These are phyloP conservation scores for Amphiduros pacificus DNA, from an alignment of 2,888 invertebrate genomes.

Conservation along the genomic window DNA sequence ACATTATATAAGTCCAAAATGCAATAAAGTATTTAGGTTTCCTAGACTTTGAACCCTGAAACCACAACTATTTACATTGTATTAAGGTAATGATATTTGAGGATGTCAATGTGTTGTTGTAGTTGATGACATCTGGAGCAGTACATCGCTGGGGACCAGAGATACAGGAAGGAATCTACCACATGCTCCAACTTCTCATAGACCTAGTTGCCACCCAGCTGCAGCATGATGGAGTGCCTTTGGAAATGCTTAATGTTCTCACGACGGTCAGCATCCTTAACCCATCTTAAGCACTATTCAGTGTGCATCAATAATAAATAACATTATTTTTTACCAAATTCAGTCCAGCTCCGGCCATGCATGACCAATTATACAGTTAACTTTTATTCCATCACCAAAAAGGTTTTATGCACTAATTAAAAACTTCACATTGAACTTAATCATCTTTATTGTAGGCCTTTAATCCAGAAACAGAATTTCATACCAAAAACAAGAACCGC, in stretches of 20 bases:
- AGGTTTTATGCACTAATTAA: too few relatives aligned
- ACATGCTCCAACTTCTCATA: slow-evolving; percentile 61
- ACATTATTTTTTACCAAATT: too few relatives aligned
- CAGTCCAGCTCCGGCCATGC: too few relatives aligned
- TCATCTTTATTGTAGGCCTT: slow-evolving; percentile 52
- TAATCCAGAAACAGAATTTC: slow-evolving; percentile 61
- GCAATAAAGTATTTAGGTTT: too few relatives aligned
- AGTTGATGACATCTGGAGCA: slow-evolving; percentile 60
- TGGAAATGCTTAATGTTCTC: slow-evolving; percentile 54
- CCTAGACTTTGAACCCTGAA: too few relatives aligned
- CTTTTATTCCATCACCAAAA: too few relatives aligned
- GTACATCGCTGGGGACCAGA: slow-evolving; percentile 61
- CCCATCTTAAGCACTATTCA: too few relatives aligned
- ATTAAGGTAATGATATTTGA: too few relatives aligned
- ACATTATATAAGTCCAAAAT: too few relatives aligned
- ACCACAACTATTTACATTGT: too few relatives aligned
- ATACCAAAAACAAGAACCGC: slow-evolving; percentile 58
- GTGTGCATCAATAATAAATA: too few relatives aligned
- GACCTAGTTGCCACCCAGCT: slow-evolving; percentile 59
- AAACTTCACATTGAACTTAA: not conserved
- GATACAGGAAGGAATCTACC: slow-evolving; percentile 62
- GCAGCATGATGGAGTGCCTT: slow-evolving; percentile 56
- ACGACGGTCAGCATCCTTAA: slow-evolving; percentile 48
- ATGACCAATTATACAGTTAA: too few relatives aligned
- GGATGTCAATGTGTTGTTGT: slow-evolving; percentile 7